phyloP scores from a whole-genome alignment of 2,888 invertebrate species.

The Alsophila aescularia region DNA sequence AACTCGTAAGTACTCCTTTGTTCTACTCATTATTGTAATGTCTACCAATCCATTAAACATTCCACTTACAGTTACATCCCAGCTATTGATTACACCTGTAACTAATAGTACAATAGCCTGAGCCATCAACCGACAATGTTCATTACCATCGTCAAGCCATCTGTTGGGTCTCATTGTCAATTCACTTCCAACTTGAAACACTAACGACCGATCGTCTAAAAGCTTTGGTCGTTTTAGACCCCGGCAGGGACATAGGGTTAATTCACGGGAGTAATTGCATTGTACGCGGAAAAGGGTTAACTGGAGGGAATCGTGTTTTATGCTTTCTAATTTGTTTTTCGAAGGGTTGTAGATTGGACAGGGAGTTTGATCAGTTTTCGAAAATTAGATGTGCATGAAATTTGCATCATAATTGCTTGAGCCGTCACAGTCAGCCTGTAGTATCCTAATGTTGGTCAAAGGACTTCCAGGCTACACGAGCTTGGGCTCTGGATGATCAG shows the following conservation, averaged over 20 bases:
- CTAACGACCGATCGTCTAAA: constrained; percentile 37
- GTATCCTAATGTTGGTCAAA: no score
- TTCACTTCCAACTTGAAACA: constrained; percentile 16
- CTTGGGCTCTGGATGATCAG: no score
- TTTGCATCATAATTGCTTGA: no score
- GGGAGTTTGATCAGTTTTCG: constrained; percentile 22
- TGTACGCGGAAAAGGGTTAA: constrained; percentile 68
- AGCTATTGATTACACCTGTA: constrained; percentile 18
- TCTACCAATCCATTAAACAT: neutral
- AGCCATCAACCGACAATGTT: constrained; percentile 6
- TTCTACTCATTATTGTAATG: neutral
- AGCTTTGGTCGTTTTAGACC: constrained; percentile 46
- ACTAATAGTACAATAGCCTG: no score
- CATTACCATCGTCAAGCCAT: constrained; percentile 15
- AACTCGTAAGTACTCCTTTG: no score
- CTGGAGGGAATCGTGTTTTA: constrained; percentile 70
- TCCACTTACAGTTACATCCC: neutral
- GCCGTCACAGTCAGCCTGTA: no score
- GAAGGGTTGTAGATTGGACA: constrained; percentile 50
- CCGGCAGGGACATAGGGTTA: constrained; percentile 54
- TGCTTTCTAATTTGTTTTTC: constrained; percentile 78
- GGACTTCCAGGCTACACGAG: no score
- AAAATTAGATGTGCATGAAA: neutral
- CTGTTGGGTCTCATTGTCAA: constrained; percentile 17
- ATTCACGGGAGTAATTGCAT: constrained; percentile 69